phyloP scores from a whole-genome alignment of 2,797 vertebrate genomes.

The Sphenopsis melanotis region DNA sequence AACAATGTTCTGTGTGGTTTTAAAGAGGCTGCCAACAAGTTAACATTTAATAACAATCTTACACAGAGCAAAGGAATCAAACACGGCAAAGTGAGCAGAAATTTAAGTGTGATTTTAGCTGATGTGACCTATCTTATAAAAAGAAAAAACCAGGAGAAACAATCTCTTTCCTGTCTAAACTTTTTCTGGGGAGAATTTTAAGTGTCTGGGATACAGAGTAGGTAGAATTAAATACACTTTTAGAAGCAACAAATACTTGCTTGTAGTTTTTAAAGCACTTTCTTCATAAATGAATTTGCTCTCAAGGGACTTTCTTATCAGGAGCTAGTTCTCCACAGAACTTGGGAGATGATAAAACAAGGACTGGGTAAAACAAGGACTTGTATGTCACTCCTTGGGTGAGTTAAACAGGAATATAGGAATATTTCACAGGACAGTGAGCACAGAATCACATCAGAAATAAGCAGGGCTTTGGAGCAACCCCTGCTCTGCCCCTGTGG shows the following conservation, averaged over 20 bases:
- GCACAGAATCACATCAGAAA: neutral
- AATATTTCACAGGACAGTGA: neutral
- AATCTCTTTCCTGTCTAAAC: neutral
- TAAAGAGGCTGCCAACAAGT: neutral
- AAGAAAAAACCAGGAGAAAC: neutral
- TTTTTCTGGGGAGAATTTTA: neutral
- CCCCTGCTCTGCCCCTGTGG: neutral
- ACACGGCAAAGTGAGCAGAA: neutral
- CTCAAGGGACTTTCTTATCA: neutral
- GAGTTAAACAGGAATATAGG: neutral
- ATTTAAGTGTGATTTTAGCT: neutral
- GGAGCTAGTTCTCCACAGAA: neutral
- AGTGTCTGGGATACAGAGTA: neutral
- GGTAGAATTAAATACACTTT: neutral
- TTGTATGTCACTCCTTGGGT: neutral
- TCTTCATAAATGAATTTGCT: neutral
- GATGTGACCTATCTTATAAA: neutral
- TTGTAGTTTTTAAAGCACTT: neutral
- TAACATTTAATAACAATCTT: neutral
- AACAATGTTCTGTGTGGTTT: neutral
- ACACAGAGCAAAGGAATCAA: neutral
- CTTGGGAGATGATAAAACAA: neutral
- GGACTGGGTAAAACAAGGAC: neutral
- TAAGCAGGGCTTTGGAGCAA: neutral
- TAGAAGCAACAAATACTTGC: neutral